Evolutionary conservation across 2,888 invertebrate genomes (phyloP), one percentile per base, ranked within the genome.

Genomic region (Ochlodes sylvanus): DNA sequence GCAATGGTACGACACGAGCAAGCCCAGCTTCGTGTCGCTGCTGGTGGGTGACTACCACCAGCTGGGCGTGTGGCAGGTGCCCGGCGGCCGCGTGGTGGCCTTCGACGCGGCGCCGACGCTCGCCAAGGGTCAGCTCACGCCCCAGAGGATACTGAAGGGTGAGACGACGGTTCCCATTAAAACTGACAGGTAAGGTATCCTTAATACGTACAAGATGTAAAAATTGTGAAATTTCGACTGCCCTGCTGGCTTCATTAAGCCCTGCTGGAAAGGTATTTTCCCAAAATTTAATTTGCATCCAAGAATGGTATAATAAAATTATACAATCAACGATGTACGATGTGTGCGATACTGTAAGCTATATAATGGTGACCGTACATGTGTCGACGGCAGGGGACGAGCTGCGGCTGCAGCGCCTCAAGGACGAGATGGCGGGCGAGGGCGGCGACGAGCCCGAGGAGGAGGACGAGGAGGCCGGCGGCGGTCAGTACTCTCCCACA

Each of bases 11-110:
- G 92, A 92, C 63, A 74, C 79, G 14, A 84, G 83, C 0, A 84
- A 86, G 61, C 87, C 90, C 0, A 78, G 79, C 0, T 76, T 80
- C 0, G 74, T 86, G 0, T 79, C 79, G 0, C 74, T 93, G 0
- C 79, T 93, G 47, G 79, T 86, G 19, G 91, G 92, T 0, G 92
- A 92, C 73, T 93, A 92, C 81, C 92, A 92, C 72, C 90, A 89
- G 78, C 72, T 93, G 19, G 92, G 93, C 0, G 80, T 92, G 44
- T 93, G 93, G 93, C 77, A 89, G 85, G 77, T 84, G 0, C 79
- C 87, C 0, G 90, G 89, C 0, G 92, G 93, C 0, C 86, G 84
- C 64, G 87, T 93, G 42, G 92, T 93, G 10, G 92, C 85, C 0
- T 93, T 90, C 70, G 93, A 93, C 62, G 86, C 92, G 0, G 92